Percentiles rank a stretch among this genome's conserved stretches.
Evolutionary conservation across 2,888 invertebrate genomes (phyloP).

Genomic region (Cremastinae sp.): DNA sequence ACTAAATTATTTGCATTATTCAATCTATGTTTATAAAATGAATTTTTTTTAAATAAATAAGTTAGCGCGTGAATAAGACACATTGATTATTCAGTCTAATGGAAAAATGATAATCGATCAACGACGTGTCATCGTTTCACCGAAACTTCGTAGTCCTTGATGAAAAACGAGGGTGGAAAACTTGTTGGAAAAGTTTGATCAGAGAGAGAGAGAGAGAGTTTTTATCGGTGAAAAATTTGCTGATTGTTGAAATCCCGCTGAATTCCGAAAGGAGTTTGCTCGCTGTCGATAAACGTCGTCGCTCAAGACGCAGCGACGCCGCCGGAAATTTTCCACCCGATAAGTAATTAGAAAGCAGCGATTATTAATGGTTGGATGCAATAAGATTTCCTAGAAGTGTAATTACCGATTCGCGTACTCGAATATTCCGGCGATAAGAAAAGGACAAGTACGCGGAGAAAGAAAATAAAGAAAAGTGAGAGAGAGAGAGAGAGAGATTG

Average conservation of each 20-base stretch:
- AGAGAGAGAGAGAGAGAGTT: too few species aligned
- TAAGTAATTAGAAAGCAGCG: conserved; percentile 53
- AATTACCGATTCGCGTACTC: conserved; percentile 51
- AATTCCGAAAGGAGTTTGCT: not conserved
- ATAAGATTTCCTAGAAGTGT: conserved; percentile 54
- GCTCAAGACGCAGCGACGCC: not conserved
- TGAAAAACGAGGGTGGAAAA: not conserved
- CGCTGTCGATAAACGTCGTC: conserved; percentile 17
- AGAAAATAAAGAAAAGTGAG: conserved; percentile 2
- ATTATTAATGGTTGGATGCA: conserved; percentile 59
- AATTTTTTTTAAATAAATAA: too few species aligned
- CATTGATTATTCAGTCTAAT: too few species aligned
- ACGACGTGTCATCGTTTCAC: not conserved
- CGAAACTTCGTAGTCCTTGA: not conserved
- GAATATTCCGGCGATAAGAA: conserved; percentile 49
- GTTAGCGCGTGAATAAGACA: too few species aligned
- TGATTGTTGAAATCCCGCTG: not conserved
- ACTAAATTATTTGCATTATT: too few species aligned
- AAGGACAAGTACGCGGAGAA: conserved; percentile 9
- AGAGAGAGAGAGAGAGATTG: conserved; percentile 8
- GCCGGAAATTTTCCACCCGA: conserved; percentile 35
- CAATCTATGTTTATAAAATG: too few species aligned
- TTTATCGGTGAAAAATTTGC: conserved; percentile 25
- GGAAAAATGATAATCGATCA: not conserved
- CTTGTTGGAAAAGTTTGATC: not conserved